phyloP scores from a whole-genome alignment of 2,113 vertebrate species.

The Neotragus moschatus region DNA sequence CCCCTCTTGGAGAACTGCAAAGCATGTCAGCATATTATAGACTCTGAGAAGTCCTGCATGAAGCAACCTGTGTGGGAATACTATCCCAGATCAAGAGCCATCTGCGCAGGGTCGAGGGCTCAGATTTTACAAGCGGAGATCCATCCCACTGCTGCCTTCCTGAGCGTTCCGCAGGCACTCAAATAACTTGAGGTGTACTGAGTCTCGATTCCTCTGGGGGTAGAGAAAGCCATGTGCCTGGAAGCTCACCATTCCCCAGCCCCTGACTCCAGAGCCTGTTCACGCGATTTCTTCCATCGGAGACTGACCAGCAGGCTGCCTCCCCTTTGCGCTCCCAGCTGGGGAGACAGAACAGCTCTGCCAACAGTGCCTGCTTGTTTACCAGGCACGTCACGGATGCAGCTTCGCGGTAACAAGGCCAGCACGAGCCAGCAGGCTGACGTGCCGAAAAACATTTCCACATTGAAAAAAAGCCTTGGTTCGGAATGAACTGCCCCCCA shows the following conservation, averaged over 20 bases:
- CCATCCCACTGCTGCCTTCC: accelerated
- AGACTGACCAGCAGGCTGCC: background rate
- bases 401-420: background rate
- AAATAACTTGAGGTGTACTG: accelerated
- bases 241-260: background rate
- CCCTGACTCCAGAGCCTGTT: background rate
- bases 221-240: background rate
- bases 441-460: background rate
- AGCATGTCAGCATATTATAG: accelerated
- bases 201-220: accelerated
- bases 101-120: background rate
- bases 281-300: accelerated
- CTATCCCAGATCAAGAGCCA: background rate
- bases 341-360: background rate
- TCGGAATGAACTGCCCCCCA: background rate
- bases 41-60: background rate
- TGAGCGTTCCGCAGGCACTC: accelerated
- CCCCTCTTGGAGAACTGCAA: background rate
- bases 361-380: background rate
- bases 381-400: accelerated
- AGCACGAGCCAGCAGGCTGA: background rate
- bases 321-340: background rate
- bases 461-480: background rate
- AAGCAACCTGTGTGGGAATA: background rate
- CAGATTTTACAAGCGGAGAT: accelerated